Base-by-base conservation (phyloP, 2,797 vertebrate species). In the Schizopygopsis pylzovi region DNA sequence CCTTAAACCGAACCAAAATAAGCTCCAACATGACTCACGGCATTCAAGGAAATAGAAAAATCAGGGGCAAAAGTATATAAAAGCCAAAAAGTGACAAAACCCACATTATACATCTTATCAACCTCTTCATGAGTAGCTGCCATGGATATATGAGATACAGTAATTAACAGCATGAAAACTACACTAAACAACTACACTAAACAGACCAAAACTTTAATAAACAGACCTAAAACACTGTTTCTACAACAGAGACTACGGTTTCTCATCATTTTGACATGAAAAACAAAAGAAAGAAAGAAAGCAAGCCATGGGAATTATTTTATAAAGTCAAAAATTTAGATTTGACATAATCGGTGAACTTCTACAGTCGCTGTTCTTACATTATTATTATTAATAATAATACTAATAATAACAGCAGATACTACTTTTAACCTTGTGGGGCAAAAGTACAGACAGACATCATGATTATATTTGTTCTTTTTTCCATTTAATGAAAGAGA, bases 1-100 rank as follows among this genome's bases (percentile, higher is more conserved):
- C 22, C 54, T 78, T 61, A 78, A 78, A 78, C 37, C 54, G 8
- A 78, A 43, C 54, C 37, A n/a, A 77, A 77, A 22, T 20, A 4
- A 41, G 18, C 28, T 76, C 52, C 10, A 25, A 43, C 13, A 16
- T n/a, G 37, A 59, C 20, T 39, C 33, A 59, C 6, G 0, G 9
- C 28, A 8, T 41, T n/a, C 52, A 59, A 76, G 13, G 11, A 1
- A 33, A 7, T 10, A 37, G 18, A 33, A 25, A 61, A 61, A 13
- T 28, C 61, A 6, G 25, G 25, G 61, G 25, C 0, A 25, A 63
- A 63, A 28, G 13, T 10, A n/a, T 11, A 8, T 59, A n/a, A 8
- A n/a, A 56, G 11, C 25, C 4, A 33, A 75, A 75, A 49, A 10
- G 16, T 6, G 25, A 33, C 61, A 52, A 75, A 75, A 52, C 10